A percentile compares a stretch with the other conserved stretches of the same genome.
phyloP scores from a whole-genome alignment of 2,113 vertebrate species.

The Pongo abelii region DNA sequence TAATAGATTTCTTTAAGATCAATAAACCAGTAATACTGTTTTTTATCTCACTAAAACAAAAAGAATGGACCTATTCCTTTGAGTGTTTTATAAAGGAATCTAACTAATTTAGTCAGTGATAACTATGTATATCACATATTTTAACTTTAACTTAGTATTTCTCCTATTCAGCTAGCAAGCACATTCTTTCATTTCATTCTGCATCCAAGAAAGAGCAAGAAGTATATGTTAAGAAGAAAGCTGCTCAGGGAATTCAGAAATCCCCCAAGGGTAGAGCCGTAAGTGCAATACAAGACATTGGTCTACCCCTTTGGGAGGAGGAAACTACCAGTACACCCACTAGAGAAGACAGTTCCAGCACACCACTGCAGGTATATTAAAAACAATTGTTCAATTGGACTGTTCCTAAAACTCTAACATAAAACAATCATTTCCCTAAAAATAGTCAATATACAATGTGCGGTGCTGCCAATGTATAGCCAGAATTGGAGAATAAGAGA shows the following conservation, averaged over 20 bases:
- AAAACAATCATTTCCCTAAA: not conserved
- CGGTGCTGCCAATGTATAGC: not conserved
- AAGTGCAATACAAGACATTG: not conserved
- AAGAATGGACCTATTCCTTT: not conserved
- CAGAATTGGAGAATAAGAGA: not conserved
- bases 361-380: slow-evolving; percentile 71
- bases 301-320: slow-evolving; percentile 53
- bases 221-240: slow-evolving; percentile 63
- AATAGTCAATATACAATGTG: not conserved
- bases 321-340: slow-evolving; percentile 32
- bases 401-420: not conserved
- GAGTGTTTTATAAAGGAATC: not conserved
- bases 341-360: slow-evolving; percentile 47
- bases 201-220: slow-evolving; percentile 79
- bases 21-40: not conserved
- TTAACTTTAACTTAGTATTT: slow-evolving; percentile 38
- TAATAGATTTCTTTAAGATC: not conserved
- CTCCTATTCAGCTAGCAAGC: slow-evolving; percentile 78
- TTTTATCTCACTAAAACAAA: slow-evolving; percentile 39
- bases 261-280: slow-evolving; percentile 60
- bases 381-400: not conserved
- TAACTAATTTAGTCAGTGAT: not conserved
- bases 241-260: slow-evolving; percentile 60
- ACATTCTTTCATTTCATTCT: slow-evolving; percentile 41
- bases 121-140: not conserved